Base-by-base conservation (phyloP, 2,113 vertebrate species). In the Psittacula cyanocephala region DNA sequence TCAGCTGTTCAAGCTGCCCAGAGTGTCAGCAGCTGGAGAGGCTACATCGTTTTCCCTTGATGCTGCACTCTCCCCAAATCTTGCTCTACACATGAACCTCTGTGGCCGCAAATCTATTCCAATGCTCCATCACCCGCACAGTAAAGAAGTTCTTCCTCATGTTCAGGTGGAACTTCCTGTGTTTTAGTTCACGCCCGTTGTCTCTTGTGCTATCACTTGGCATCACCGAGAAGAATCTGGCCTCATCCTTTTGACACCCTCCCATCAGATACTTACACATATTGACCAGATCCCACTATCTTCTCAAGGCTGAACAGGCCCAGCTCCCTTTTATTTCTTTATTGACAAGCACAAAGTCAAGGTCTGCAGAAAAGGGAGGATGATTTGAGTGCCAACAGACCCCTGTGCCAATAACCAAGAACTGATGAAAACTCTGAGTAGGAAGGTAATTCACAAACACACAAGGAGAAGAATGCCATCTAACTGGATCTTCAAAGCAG, bases 401-500 rank as follows among this genome's bases (percentile, higher is more conserved):
- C 24, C 17, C 62, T 27, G 11, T 37, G 28, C 17, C 22, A 28
- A 69, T 71, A 85, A 85, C 3, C 44, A 74, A 59, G n/a, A 81
- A 80, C 49, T 23, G 15, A 81, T 67, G 68, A 77, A 86, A 89
- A 46, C 41, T 49, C 41, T 49, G 46, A 88, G n/a, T 49, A 86
- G 60, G 55, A 71, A 83, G n/a, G 46, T 74, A 77, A 49, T 33
- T 92, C 46, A 53, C 52, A 84, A 94, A 89, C 55, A 83, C 0
- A 43, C 52, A 77, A 62, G 44, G 59, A 77, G 43, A 93, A 96
- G 91, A 97, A 96, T 92, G 91, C 49, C 71, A 95, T 88, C 91
- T 67, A 92, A 88, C 94, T 91, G 80, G 91, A 93, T 94, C 80
- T 90, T 95, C 94, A 93, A 93, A 84, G 95, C n/a, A 69, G 64